phyloP scores from a whole-genome alignment of 2,797 vertebrate species.

The Trachops cirrhosus region DNA sequence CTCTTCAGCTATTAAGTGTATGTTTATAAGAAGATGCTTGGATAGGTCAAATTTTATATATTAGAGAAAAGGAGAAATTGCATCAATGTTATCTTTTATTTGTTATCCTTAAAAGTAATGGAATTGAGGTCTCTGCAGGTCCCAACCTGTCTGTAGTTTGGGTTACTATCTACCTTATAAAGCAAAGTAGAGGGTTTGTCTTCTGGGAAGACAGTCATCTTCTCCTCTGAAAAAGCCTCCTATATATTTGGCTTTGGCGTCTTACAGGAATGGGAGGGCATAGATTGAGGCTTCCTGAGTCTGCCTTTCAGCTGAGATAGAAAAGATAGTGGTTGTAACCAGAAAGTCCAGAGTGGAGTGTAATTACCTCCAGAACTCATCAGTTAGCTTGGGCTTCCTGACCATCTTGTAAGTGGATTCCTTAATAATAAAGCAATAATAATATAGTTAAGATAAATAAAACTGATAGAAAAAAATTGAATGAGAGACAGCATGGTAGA shows the following conservation, averaged over 20 bases:
- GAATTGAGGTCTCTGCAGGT: neutral
- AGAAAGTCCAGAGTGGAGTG: neutral
- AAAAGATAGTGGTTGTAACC: neutral
- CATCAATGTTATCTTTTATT: neutral
- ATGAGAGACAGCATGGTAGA: neutral
- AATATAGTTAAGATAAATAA: neutral
- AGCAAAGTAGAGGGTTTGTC: neutral
- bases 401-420: neutral
- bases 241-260: neutral
- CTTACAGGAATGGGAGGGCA: neutral
- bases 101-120: slow-evolving; percentile 7
- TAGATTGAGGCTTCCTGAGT: neutral
- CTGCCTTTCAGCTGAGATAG: neutral
- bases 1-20: neutral
- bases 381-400: neutral
- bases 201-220: neutral
- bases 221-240: neutral
- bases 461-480: neutral
- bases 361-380: neutral
- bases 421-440: neutral
- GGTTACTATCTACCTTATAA: neutral
- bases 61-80: neutral
- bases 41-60: neutral
- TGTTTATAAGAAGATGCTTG: neutral
- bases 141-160: neutral